Conservation (phyloP, 2,797 vertebrate genomes). For the Pangasius macronema region DNA sequence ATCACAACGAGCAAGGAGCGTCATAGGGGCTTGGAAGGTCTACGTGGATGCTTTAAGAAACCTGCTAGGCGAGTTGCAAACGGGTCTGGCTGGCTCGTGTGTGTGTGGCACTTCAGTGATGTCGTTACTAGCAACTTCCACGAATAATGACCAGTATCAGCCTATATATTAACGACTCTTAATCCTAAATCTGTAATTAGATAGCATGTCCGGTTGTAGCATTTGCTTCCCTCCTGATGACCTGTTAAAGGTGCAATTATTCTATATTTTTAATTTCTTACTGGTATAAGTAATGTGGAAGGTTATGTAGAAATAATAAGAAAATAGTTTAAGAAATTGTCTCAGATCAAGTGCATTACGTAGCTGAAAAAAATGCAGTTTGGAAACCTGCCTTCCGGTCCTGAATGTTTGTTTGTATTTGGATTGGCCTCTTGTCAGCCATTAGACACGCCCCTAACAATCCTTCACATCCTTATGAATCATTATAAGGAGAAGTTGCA, state of each 20-base stretch:
- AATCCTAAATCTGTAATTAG: neutral
- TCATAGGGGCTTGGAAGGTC: neutral
- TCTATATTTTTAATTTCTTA: neutral
- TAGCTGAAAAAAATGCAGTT: neutral
- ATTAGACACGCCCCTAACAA: neutral
- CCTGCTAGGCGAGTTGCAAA: conserved; percentile 14
- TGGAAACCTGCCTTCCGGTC: neutral
- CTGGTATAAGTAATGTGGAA: neutral
- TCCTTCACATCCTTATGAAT: too few species aligned
- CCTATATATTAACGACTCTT: neutral
- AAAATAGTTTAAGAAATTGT: neutral
- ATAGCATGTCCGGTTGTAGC: neutral
- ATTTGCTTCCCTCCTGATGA: neutral
- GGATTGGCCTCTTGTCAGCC: neutral
- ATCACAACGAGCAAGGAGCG: neutral
- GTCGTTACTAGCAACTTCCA: neutral
- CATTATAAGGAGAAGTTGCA: neutral
- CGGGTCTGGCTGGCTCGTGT: neutral
- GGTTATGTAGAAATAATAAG: neutral
- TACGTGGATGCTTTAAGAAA: conserved; percentile 18
- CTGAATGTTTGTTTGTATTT: neutral
- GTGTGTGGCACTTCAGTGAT: neutral
- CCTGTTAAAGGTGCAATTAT: neutral
- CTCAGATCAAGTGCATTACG: neutral
- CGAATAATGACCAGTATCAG: neutral